Base-by-base conservation (phyloP, 2,113 vertebrate genomes). In the Channa argus region DNA sequence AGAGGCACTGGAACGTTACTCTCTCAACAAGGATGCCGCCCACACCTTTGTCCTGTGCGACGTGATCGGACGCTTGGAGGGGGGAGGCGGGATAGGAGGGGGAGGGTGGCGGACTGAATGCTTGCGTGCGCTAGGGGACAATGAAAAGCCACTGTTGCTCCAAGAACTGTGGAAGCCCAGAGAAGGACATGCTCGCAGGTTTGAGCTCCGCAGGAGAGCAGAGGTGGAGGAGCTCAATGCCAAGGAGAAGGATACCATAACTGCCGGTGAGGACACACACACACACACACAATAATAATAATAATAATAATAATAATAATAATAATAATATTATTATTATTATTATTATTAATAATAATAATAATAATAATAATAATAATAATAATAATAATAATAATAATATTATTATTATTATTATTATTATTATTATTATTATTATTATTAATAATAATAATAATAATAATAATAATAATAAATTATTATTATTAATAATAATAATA, bases 81-180 rank as follows among this genome's bases (percentile, higher is more conserved):
- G 90, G 1, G 74, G 88, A 71, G 85, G 85, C 0, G 74, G 77
- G 3, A 72, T 79, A 0, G 83, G 73, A 7, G 89, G 79, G 7
- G 37, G 55, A 3, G 91, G 67, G 8, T 99, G 97, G 97, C 89
- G 95, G 64, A 96, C 93, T 0, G 95, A 96, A 33, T 96, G 96
- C 38, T 71, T 98, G 69, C 93, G 97, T 41, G 95, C 97, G 0
- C 88, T 98, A 14, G 95, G 95, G 0, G 96, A 97, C 91, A 94
- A 96, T 0, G 97, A 99, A 86, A 97, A 97, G 86, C 97, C 97
- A 0, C 94, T 99, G 63, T 87, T 98, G 86, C 95, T 98, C 71
- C 97, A 98, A 77, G 96, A 97, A 45, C 91, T 99, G 3, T 99
- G 97, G 97, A 99, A 97, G 71, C 97, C 97, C 37, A 88, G 95